Percentiles rank a stretch among this genome's conserved stretches.
These are phyloP conservation scores for Thomomys bottae DNA, from an alignment of 2,113 vertebrate species.

Conservation along the genomic window DNA sequence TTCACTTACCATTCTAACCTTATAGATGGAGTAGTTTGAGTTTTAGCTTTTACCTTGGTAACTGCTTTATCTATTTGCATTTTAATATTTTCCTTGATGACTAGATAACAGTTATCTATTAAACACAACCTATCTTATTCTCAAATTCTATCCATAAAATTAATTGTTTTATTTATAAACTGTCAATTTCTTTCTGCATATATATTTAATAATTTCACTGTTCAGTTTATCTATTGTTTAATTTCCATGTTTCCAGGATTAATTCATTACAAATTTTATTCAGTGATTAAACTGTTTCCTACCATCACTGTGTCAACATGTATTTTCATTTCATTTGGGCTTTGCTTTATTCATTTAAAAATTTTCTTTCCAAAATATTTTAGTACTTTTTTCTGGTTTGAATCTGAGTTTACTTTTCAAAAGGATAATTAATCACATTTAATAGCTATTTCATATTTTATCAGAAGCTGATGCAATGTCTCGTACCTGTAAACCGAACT, in stretches of 20 bases:
- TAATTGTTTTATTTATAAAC: not conserved
- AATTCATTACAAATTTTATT: not conserved
- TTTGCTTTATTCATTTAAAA: not conserved
- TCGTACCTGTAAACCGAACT: no score
- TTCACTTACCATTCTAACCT: not conserved
- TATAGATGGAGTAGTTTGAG: not conserved
- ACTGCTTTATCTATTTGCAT: not conserved
- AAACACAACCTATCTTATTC: not conserved
- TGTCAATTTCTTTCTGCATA: not conserved
- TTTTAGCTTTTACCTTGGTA: not conserved
- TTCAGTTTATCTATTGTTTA: not conserved
- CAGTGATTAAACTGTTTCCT: not conserved
- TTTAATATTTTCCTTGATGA: not conserved
- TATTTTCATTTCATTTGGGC: not conserved
- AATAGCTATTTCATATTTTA: not conserved
- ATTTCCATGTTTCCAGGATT: not conserved
- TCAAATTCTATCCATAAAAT: not conserved
- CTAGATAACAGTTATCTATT: no score
- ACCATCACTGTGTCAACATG: not conserved
- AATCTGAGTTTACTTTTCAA: conserved; percentile 26
- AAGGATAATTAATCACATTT: not conserved
- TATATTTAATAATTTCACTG: not conserved
- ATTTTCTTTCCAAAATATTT: conserved; percentile 28
- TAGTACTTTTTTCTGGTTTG: not conserved
- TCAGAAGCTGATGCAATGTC: not conserved